Percentiles rank a stretch among this genome's conserved stretches.
Evolutionary conservation across 2,888 invertebrate species (phyloP).

Genomic region (Psylliodes chrysocephalus): DNA sequence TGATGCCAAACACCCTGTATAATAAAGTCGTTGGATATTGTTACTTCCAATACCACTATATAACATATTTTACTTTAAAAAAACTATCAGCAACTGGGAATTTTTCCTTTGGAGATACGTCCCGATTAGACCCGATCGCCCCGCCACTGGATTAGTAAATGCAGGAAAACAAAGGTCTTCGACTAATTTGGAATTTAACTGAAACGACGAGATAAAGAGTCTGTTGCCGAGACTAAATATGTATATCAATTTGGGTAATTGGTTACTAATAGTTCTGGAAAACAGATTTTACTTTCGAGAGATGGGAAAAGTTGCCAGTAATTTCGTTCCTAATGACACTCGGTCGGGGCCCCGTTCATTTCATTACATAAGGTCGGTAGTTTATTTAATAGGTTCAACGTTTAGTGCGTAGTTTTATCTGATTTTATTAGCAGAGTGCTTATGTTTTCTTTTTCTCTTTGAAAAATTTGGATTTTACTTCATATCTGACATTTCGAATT

Average conservation of each 20-base stretch:
- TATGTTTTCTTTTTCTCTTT: no score
- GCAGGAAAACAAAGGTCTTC: slow-evolving; percentile 9
- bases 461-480: no score
- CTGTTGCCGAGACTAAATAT: slow-evolving; percentile 56
- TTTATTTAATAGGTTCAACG: background rate
- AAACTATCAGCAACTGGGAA: no score
- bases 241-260: slow-evolving; percentile 55
- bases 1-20: no score
- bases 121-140: no score
- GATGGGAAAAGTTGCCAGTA: slow-evolving; percentile 36
- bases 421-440: background rate
- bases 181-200: slow-evolving; percentile 52
- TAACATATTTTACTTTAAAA: no score
- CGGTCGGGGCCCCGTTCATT: background rate
- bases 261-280: slow-evolving; percentile 49
- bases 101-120: no score
- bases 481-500: no score
- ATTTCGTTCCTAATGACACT: slow-evolving; percentile 16
- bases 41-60: no score
- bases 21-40: no score
- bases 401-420: background rate
- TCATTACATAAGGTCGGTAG: slow-evolving; percentile 8
- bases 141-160: slow-evolving; percentile 1
- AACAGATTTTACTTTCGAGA: slow-evolving; percentile 48
- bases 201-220: slow-evolving; percentile 48